phyloP scores from a whole-genome alignment of 30 jellyfish, hydroid and myxozoan species.

The Nemopilema nomurai region DNA sequence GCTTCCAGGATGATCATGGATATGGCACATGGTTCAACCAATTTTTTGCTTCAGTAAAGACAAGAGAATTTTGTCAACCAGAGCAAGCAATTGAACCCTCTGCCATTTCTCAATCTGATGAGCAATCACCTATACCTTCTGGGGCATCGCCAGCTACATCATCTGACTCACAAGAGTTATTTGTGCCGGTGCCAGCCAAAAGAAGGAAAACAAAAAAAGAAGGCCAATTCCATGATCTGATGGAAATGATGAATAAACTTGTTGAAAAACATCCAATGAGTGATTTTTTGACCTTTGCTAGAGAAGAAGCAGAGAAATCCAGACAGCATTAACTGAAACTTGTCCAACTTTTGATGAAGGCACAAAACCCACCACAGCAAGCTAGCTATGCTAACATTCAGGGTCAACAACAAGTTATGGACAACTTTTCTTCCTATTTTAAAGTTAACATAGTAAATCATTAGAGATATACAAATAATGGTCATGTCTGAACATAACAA shows the following conservation, averaged over 20 bases:
- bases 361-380: conserved; percentile 14
- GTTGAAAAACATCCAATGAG: conserved; percentile 51
- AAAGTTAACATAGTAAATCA: background rate
- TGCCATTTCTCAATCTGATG: conserved; percentile 26
- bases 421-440: conserved; percentile 25
- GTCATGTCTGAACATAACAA: background rate
- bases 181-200: conserved; percentile 40
- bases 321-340: conserved; percentile 27
- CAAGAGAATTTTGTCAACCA: conserved; percentile 52
- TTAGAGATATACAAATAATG: background rate
- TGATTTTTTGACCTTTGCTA: conserved; percentile 33
- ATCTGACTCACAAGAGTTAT: conserved; percentile 28
- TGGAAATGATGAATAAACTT: conserved; percentile 38
- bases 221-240: conserved; percentile 39
- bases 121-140: conserved; percentile 5
- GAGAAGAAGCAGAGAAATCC: conserved; percentile 34
- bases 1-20: conserved; percentile 59
- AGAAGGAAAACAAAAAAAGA: conserved; percentile 34
- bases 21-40: conserved; percentile 63
- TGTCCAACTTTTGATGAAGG: conserved; percentile 8
- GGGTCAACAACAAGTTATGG: conserved; percentile 37
- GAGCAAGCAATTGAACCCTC: conserved; percentile 39
- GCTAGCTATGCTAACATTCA: conserved; percentile 20
- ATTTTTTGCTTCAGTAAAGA: conserved; percentile 56
- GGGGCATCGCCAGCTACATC: conserved; percentile 30